Evolutionary conservation across 2,888 invertebrate species (phyloP), one percentile per base, ranked within the genome.

Genomic region (Harmothoe impar): DNA sequence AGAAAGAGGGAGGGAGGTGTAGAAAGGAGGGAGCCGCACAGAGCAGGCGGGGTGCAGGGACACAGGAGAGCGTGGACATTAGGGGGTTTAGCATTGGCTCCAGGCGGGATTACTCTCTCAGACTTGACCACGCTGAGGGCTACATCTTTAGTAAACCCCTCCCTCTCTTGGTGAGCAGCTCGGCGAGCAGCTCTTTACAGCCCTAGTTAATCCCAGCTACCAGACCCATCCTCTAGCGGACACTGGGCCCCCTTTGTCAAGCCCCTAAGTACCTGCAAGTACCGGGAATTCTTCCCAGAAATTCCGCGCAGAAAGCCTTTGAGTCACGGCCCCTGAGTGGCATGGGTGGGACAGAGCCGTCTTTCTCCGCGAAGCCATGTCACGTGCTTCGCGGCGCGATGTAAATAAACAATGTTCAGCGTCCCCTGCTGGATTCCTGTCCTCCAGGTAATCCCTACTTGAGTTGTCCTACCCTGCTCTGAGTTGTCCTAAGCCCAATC

Each of bases 231-330:
- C 62, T n/a, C n/a, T n/a, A n/a, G 23, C 62, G 62, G 62, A 62
- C 62, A 62, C 62, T n/a, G 62, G 23, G 23, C 62, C 20, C 25
- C 72, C 25, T 72, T 72, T 72, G 29, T 72, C 3, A 72, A 15
- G 25, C 72, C 72, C 15, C 29, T 29, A 72, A 72, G 72, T 72
- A 72, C 72, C 72, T 72, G 72, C 25, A 72, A 72, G 72, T 72
- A 72, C 72, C 72, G 72, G 72, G 31, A 72, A 72, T 72, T 72
- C 72, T 72, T 72, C 72, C 72, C 15, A 25, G 72, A 72, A 72
- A 72, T 72, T 72, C 72, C 72, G 5, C 0, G 72, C 5, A 72
- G 72, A 72, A 62, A 72, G 72, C 72, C 72, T 25, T 29, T 72
- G 72, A 72, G 72, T 72, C 72, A 72, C 31, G 15, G 72, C 3